Base-by-base conservation (phyloP, 2,888 invertebrate species). In the Timema podura region DNA sequence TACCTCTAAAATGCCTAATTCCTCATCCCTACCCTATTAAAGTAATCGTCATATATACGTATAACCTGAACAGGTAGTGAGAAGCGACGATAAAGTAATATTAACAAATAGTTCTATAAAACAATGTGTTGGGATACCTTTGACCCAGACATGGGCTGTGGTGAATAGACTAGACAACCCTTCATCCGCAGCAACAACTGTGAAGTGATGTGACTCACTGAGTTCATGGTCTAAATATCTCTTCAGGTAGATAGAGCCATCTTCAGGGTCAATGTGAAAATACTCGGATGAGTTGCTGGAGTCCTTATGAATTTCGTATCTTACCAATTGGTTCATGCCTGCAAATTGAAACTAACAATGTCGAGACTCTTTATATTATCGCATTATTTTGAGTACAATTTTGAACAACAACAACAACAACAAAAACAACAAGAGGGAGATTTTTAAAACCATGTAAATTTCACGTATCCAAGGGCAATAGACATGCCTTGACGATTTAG, bases 141-240 rank as follows among this genome's bases (percentile, higher is more conserved):
- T 86, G 49, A 96, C 85, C 86, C 92, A 91, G n/a, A 96, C 89
- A 78, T 93, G 92, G 10, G 93, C 91, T 3, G 92, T 91, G 74
- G 91, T 90, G 73, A 88, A 88, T 16, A 94, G 84, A 74, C 90
- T 86, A 10, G 96, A 95, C n/a, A 89, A 87, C 13, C 96, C 96
- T 73, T 87, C 86, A 83, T 97, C 96, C 30, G 87, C 85, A 3
- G 95, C 96, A 66, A 90, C 85, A 8, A 95, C 87, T 65, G 91
- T 85, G 78, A 96, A 89, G 78, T 91, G 91, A 83, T 93, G 91
- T 11, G 85, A 83, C 71, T 87, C 85, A 70, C 86, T 85, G 15
- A 84, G 79, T 83, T 97, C 96, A 77, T 92, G 90, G 82, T 96
- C 96, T 71, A 96, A 84, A 59, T 89, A 84, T 77, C 89, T 87